Evolutionary conservation across 2,113 vertebrate species (phyloP), one percentile per base, ranked within the genome.

Genomic region (Ophiodon elongatus): DNA sequence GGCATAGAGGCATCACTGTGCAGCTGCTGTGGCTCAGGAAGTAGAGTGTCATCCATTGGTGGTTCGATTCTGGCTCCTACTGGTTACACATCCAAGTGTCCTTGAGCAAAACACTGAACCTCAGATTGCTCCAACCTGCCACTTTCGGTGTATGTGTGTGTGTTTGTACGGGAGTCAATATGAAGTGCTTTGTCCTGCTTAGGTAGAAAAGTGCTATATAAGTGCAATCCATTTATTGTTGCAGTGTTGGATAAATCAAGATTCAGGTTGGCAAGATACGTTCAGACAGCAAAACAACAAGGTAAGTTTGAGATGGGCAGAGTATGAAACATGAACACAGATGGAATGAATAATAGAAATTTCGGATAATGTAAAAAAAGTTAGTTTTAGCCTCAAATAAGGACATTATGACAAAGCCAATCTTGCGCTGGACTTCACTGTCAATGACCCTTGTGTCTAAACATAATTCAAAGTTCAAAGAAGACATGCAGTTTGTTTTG

Each of bases 101-200:
- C 2, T 74, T 35, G 39, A 81, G 70, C 54, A 43, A 81, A 90
- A 59, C 37, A 70, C 19, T 5, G 39, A 57, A 54, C 23, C 23
- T 39, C 7, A 67, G 74, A 70, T 71, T 52, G 21, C 54, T 41
- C 45, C 52, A 14, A 37, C 15, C n/a, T 80, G 35, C 45, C 0
- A 6, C 31, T 25, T 11, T 63, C 0, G 8, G 57, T 6, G 54
- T 82, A 27, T 2, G 21, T 65, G 31, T 72, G 29, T 5, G 54
- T 82, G 33, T 2, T 15, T 65, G 25, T 66, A 8, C 52, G 60
- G 37, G 1, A 65, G 35, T 45, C 27, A 56, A 6, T 72, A 8
- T 63, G 56, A 64, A 52, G 47, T 43, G 27, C 14, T 83, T n/a
- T 77, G 66, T 73, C 27, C 68, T 57, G 69, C 45, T 74, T 60